Base-by-base conservation (phyloP, 2,888 invertebrate genomes). In the Chesias legatella region DNA sequence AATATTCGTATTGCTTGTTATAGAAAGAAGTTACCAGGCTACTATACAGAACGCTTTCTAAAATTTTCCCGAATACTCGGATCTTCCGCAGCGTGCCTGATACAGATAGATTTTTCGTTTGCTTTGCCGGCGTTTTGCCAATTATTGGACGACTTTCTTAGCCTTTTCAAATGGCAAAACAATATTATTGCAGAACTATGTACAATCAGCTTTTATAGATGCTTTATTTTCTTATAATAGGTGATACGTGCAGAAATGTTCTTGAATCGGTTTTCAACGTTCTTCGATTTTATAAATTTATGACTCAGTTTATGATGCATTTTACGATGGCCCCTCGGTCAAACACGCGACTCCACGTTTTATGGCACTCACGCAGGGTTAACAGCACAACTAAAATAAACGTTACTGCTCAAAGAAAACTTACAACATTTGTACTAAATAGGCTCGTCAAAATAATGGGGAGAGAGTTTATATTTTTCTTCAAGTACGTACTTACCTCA, bases 301-400 rank as follows among this genome's bases (percentile, higher is more conserved):
- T 81, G 76, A 61, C 63, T 61, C 63, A 54, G 56, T 83, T 83
- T 83, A 81, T 79, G 79, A 69, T 74, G 72, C 73, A 75, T 73
- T 83, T 83, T 81, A 83, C 81, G 80, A 79, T 74, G 63, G 66
- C 73, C 74, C 73, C 71, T 76, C 73, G 79, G 79, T 78, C 79
- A 79, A 79, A 81, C 82, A 82, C 79, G 80, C 81, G 71, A 82
- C 74, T 76, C 60, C 64, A 61, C 66, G 67, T 67, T 76, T 81
- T 81, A 81, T 73, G 67, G 60, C 63, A 62, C 74, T 68, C 75
- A 76, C 73, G 74, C 69, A 74, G 67, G 67, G 62, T 79, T 79
- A 75, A 77, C 68, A 73, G 61, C 71, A 59, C 55, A 65, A 63
- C 70, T 73, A 60, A 73, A 78, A 73, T 74, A 77, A 77, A 67